Evolutionary conservation across 1,140 invertebrate genomes (phyloP).

Genomic region (Macrocentrus cingulum): DNA sequence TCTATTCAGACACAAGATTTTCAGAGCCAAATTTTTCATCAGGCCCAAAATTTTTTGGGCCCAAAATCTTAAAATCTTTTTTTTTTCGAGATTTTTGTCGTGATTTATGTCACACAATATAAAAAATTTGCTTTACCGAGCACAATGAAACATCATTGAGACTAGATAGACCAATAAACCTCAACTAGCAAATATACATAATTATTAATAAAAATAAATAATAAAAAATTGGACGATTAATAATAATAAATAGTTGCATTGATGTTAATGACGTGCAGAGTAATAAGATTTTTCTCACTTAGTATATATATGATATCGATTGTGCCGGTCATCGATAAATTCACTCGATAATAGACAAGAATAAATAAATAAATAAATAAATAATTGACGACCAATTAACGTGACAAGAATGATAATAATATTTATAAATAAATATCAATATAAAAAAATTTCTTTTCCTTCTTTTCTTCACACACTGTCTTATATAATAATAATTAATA

Average conservation of each 20-base stretch:
- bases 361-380: background rate
- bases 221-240: too few species aligned
- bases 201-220: too few species aligned
- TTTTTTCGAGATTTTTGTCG: too few species aligned
- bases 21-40: too few species aligned
- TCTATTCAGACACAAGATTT: too few species aligned
- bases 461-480: background rate
- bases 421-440: background rate
- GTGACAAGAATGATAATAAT: background rate
- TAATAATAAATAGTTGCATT: constrained; percentile 9
- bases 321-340: background rate
- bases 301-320: background rate
- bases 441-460: background rate
- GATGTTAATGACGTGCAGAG: constrained; percentile 25
- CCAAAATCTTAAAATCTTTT: too few species aligned
- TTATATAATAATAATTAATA: constrained; percentile 36
- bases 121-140: too few species aligned
- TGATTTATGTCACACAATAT: too few species aligned
- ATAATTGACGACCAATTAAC: background rate
- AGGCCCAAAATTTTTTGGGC: too few species aligned
- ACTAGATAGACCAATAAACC: too few species aligned
- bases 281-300: background rate
- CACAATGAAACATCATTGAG: too few species aligned
- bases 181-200: too few species aligned
- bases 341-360: background rate